Evolutionary conservation across 2,797 vertebrate species (phyloP).

Genomic region (Leucoraja ocellata): DNA sequence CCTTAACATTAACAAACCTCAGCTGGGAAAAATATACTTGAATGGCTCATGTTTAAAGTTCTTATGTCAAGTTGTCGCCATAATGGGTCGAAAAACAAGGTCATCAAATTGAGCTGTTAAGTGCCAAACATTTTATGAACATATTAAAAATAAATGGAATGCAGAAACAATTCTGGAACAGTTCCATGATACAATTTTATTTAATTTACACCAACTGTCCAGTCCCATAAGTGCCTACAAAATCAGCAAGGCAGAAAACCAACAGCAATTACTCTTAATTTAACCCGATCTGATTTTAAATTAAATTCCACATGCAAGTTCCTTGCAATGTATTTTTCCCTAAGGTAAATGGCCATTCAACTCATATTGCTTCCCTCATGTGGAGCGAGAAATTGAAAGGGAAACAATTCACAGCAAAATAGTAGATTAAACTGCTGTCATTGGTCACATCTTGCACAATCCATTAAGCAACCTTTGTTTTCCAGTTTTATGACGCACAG

Average conservation of each 20-base stretch:
- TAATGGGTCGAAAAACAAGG: neutral
- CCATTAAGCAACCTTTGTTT: neutral
- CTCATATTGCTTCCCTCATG: neutral
- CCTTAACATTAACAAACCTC: neutral
- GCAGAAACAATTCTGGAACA: neutral
- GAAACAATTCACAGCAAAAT: neutral
- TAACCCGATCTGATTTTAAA: neutral
- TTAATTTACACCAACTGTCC: neutral
- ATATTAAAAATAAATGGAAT: neutral
- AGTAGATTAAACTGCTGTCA: neutral
- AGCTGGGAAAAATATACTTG: neutral
- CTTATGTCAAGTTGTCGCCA: neutral
- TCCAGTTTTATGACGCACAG: neutral
- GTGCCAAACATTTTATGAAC: neutral
- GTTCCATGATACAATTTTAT: neutral
- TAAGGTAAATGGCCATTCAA: neutral
- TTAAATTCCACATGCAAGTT: neutral
- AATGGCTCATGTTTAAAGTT: neutral
- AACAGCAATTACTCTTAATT: neutral
- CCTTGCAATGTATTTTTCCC: neutral
- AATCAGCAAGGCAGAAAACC: neutral
- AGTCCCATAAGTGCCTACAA: neutral
- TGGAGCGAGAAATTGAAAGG: neutral
- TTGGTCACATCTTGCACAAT: neutral
- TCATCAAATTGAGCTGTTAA: neutral